phyloP scores from a whole-genome alignment of 2,113 vertebrate species.

The Mus spicilegus region DNA sequence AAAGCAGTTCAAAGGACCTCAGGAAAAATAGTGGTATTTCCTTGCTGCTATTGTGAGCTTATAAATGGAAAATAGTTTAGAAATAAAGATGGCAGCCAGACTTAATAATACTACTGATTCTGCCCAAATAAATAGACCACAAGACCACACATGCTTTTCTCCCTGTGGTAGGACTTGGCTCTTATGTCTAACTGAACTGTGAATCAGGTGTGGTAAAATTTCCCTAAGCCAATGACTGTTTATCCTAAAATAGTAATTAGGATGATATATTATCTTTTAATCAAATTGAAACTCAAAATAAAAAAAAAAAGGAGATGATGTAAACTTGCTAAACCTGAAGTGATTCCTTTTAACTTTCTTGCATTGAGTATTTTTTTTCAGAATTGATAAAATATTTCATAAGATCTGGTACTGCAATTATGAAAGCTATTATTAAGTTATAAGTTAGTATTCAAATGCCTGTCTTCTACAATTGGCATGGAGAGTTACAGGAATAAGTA shows the following conservation, averaged over 20 bases:
- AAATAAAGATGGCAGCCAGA: constrained; percentile 68
- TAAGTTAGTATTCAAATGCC: background rate
- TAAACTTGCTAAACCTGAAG: constrained; percentile 50
- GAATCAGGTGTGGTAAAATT: constrained; percentile 65
- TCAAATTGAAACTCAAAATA: constrained; percentile 54
- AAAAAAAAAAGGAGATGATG: background rate
- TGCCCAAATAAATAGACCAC: constrained; percentile 74
- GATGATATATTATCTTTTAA: constrained; percentile 60
- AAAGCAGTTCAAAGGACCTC: constrained; percentile 41
- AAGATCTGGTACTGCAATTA: background rate
- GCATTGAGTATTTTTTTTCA: constrained; percentile 31
- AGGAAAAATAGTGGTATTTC: constrained; percentile 68
- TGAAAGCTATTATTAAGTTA: background rate
- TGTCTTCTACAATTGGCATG: background rate
- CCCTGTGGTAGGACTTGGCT: constrained; percentile 2
- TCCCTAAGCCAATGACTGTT: constrained; percentile 49
- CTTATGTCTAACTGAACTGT: constrained; percentile 59
- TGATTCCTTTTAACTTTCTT: constrained; percentile 35
- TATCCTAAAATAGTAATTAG: constrained; percentile 75
- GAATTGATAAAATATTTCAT: background rate
- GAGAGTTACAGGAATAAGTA: background rate
- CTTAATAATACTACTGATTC: constrained; percentile 72
- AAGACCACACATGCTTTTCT: constrained; percentile 75
- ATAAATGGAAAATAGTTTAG: constrained; percentile 77
- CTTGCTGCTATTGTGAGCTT: constrained; percentile 58